Conservation (phyloP, 2,113 vertebrate species). For the Petrocephalus zakoni region DNA sequence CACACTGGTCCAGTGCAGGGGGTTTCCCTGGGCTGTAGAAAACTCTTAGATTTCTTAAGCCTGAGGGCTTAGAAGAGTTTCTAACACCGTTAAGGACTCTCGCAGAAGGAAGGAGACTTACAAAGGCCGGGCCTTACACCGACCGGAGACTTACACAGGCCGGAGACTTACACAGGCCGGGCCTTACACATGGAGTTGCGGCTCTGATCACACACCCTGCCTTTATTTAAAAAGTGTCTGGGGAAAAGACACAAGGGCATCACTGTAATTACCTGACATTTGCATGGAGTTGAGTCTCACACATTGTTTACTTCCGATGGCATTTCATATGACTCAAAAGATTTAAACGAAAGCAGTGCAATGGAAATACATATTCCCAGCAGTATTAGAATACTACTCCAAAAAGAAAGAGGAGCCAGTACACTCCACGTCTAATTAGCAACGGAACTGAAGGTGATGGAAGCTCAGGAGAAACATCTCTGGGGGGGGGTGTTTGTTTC, state of each 20-base stretch:
- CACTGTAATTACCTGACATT: background rate
- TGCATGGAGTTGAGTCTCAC: background rate
- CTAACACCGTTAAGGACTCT: background rate
- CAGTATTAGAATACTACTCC: background rate
- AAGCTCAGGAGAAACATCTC: background rate
- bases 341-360: background rate
- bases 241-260: background rate
- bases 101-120: background rate
- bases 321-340: background rate
- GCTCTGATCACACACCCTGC: background rate
- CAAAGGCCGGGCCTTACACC: too few species aligned
- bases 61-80: background rate
- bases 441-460: background rate
- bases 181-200: background rate
- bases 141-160: background rate
- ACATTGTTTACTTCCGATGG: background rate
- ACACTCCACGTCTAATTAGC: background rate
- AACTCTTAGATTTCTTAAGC: background rate
- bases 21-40: background rate
- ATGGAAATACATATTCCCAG: background rate
- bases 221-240: background rate
- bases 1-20: background rate
- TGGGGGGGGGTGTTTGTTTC: background rate
- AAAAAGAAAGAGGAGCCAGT: background rate
- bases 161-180: background rate